Conservation (phyloP, 2,797 vertebrate species). For the Ceryle rudis region DNA sequence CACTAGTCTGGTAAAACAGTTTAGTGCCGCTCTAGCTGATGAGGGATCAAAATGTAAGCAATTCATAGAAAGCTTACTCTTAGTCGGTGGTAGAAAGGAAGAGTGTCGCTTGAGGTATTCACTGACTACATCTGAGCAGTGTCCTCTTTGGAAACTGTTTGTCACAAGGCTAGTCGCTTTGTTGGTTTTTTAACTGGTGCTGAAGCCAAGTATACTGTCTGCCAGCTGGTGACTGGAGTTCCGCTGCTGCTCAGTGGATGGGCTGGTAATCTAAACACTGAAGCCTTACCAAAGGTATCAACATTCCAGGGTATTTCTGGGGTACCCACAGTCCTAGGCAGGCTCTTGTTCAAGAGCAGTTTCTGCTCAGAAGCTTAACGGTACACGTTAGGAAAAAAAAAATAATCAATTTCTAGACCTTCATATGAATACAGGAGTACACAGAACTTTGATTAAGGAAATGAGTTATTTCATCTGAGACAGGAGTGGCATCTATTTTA, state of each 20-base stretch:
- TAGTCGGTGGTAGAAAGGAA: background rate
- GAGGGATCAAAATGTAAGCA: background rate
- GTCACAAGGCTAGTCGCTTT: fast-evolving
- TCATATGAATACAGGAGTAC: background rate
- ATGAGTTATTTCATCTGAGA: background rate
- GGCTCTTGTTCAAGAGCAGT: background rate
- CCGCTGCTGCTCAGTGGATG: background rate
- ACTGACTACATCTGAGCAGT: background rate
- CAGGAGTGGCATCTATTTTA: background rate
- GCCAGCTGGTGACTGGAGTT: background rate
- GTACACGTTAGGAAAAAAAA: background rate
- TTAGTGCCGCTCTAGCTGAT: constrained; percentile 28
- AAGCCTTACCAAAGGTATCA: background rate
- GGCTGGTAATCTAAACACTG: background rate
- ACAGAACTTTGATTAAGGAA: background rate
- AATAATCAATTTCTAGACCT: background rate
- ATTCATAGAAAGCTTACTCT: background rate
- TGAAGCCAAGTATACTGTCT: background rate
- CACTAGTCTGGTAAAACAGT: background rate
- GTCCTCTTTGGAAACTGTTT: background rate
- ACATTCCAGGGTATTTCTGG: fast-evolving
- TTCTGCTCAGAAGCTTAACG: background rate
- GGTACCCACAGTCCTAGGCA: background rate
- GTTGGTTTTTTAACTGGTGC: background rate
- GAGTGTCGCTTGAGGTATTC: background rate